phyloP scores from a whole-genome alignment of 2,113 vertebrate genomes.

The Embiotoca jacksoni region DNA sequence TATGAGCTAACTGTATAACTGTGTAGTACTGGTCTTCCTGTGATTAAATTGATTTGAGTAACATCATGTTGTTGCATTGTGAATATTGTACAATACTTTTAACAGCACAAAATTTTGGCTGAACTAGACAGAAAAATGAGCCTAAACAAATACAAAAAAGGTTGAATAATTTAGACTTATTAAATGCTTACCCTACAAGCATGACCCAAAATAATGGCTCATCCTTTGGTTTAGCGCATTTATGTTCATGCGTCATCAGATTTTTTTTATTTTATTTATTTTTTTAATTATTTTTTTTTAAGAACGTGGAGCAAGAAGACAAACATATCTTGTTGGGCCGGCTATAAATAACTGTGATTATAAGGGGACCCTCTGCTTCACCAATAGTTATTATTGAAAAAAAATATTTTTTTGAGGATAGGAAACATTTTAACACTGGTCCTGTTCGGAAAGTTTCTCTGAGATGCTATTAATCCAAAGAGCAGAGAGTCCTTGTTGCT shows the following conservation, averaged over 20 bases:
- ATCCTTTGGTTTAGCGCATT: neutral
- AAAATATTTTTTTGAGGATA: too few relatives aligned
- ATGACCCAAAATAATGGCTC: slow-evolving; percentile 1
- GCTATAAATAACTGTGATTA: neutral
- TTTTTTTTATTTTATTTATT: neutral
- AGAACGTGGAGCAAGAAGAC: neutral
- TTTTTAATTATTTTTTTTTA: neutral
- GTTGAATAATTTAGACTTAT: slow-evolving; percentile 9
- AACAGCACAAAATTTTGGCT: too few relatives aligned
- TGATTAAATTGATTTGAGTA: too few relatives aligned
- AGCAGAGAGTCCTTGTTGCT: neutral
- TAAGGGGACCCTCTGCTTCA: neutral
- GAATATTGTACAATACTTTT: too few relatives aligned
- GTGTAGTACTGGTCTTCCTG: too few relatives aligned
- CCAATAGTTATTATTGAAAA: neutral
- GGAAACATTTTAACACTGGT: neutral
- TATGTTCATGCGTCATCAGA: neutral
- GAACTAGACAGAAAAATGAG: too few relatives aligned
- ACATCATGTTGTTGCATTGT: too few relatives aligned
- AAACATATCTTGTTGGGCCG: neutral
- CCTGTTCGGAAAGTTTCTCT: neutral
- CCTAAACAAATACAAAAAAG: too few relatives aligned
- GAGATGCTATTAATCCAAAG: neutral
- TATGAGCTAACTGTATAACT: too few relatives aligned
- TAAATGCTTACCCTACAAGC: neutral